Evolutionary conservation across 1,140 invertebrate genomes (phyloP), one percentile per base, ranked within the genome.

Genomic region (Polyergus mexicanus): DNA sequence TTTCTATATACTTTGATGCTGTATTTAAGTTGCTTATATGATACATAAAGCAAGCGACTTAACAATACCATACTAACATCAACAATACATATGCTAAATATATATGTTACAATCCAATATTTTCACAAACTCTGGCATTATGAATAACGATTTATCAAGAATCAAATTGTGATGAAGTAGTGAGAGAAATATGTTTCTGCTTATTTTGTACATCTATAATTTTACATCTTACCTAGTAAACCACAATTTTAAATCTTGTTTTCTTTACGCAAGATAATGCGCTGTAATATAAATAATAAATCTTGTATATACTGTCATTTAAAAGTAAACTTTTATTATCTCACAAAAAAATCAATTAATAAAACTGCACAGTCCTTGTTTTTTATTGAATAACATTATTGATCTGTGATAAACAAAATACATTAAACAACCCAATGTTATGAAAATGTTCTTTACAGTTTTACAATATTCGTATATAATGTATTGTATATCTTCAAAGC

Each of bases 351-450:
- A 72, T 65, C 6, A 71, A 81, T 89, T 77, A 68, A 85, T 58
- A 81, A 74, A 74, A 35, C 54, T 78, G 63, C 85, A 87, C 63
- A 89, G 71, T 76, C 81, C 32, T 89, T 58, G 65, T 76, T 58
- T 69, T 65, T 35, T 19, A 65, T 69, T 56, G 11, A 85, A 85
- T 51, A 80, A 58, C 78, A 81, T 47, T 47, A 38, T 77, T 62
- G 35, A 75, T 87, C 51, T 13, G 7, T 80, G 44, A 47, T 65
- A 3, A 19, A 87, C 19, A 85, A 86, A 83, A 75, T 75, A 77
- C 60, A 86, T 66, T 38, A 81, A 84, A 83, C 47, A 51, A 56
- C 44, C 2, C 8, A 63, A 63, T 80, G 7, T 51, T 51, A 1
- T 74, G 41, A 47, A 38, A 85, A 54, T 85, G 58, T 74, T 41